Base-by-base conservation (phyloP, 2,888 invertebrate genomes). In the Ephialtes manifestator region DNA sequence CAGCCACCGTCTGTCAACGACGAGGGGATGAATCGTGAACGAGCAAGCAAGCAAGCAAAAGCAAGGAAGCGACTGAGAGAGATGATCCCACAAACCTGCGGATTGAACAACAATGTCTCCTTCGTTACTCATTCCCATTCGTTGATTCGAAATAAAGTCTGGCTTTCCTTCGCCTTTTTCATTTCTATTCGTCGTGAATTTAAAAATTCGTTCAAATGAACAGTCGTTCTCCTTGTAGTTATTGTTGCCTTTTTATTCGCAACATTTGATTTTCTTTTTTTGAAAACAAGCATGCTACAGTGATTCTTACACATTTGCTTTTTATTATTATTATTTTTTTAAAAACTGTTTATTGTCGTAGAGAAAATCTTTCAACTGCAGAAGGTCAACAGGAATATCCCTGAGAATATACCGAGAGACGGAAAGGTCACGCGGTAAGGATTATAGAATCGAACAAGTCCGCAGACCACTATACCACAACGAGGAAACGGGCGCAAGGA, bases 1-100 rank as follows among this genome's bases (percentile, higher is more conserved):
- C 76, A 76, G 60, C 15, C 70, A 76, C 24, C 20, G 24, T 28
- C 48, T 68, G 68, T 46, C 48, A 46, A 8, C 28, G 46, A 13
- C 68, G 24, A 46, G 67, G 78, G 60, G 60, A 83, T 68, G 78
- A 83, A 74, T 78, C 51, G 76, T 11, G 43, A 39, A 39, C 58
- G 75, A 15, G 24, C 35, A 39, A 43, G 24, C 35, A 39, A 43
- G 24, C 35, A 39, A 65, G 65, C 63, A 18, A 63, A 31, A 46
- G 67, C 60, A 39, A 67, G 55, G 28, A 75, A 63, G n/a, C 65
- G 48, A 70, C 31, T 43, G 28, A 72, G 67, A 75, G 68, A 55
- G 46, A 24, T 75, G 68, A 58, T 74, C 39, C 58, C 53, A 5
- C 63, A 70, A 60, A 31, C 20, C 51, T 11, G 39, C 55, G 43